Base-by-base conservation (phyloP, 53 echinoderm and acorn worm genomes). In the Holothuria scabra region DNA sequence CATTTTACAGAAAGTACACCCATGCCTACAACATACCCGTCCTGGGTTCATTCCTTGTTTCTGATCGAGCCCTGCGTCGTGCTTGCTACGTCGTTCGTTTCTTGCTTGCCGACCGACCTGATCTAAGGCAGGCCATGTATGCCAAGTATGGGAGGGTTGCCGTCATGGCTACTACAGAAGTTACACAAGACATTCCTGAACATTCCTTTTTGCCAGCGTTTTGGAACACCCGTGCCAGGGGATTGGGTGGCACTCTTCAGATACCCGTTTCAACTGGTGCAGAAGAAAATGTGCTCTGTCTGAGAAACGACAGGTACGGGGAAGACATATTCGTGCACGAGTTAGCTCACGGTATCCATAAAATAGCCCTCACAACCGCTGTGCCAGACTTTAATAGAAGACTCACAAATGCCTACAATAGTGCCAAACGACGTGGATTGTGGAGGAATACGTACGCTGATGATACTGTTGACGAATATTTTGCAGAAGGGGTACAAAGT, bases 101-200 rank as follows among this genome's bases (percentile, higher is more conserved):
- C 32, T 68, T 90, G 75, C 80, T 93, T 16, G 89, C 87, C 9
- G 93, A 93, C 66, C 83, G 93, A 10, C 22, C 70, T 63, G 93
- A 90, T 28, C 19, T 93, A 25, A 65, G 93, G 24, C 82, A 96
- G 61, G 85, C 85, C 68, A 87, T 96, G 87, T 87, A 93, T 78
- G 79, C 89, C 72, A 83, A 80, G 22, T 91, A 83, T 83, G 91
- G 87, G 20, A 91, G 96, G 16, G 86, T 91, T 18, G 93, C 85
- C 12, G 69, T 96, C 56, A 84, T 96, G 22, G 93, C 86, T 8
- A 76, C 76, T 28, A 66, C 46, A n/a, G 96, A 96, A 68, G 35
- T 66, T 26, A 96, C 96, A 59, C 89, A 84, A 3, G 68, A 96
- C 30, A 76, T 96, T 16, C 96, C 96, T 5, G 96, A 96, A 70